Evolutionary conservation across 1,140 invertebrate genomes (phyloP), one percentile per base, ranked within the genome.

Genomic region (Drosophila erecta): DNA sequence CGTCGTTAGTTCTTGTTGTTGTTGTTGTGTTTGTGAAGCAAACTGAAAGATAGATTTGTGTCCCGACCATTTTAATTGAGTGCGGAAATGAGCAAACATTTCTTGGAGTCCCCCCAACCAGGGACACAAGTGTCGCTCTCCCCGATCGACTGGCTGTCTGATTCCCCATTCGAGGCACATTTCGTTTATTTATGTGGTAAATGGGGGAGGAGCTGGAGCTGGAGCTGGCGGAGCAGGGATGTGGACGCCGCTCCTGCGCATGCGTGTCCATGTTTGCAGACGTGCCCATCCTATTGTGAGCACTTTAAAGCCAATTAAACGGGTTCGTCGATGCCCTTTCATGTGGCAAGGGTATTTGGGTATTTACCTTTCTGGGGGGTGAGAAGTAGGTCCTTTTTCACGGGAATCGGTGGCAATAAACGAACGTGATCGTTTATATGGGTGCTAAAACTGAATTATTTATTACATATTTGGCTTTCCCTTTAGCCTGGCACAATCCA

Each of bases 281-380:
- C 69, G 69, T 80, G 71, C 72, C 62, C 73, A 67, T 40, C 51
- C 62, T 58, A 76, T 76, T 69, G 62, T 51, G 41, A 33, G 51
- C 55, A 70, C 75, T 78, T 60, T 75, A 73, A 67, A 76, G 83
- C 78, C 78, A 86, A 86, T 86, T 87, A 86, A 76, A 81, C 66
- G 78, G 77, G 64, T 78, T 86, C 76, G 35, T 41, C 27, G 50
- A 66, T 66, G 12, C 46, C 60, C 53, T 53, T 38, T 40, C 33
- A 30, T 47, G 17, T 8, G 12, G 17, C 20, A 4, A 35, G 44
- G 27, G 33, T 71, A 53, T 58, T 33, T 20, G 44, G 27, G 33
- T 71, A 53, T 58, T 33, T 20, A 11, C 56, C 12, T 35, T 41
- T 44, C 55, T 40, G 53, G 30, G 40, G 30, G 30, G 15, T 20